Base-by-base conservation (phyloP, 2,797 vertebrate genomes). In the Esox lucius region DNA sequence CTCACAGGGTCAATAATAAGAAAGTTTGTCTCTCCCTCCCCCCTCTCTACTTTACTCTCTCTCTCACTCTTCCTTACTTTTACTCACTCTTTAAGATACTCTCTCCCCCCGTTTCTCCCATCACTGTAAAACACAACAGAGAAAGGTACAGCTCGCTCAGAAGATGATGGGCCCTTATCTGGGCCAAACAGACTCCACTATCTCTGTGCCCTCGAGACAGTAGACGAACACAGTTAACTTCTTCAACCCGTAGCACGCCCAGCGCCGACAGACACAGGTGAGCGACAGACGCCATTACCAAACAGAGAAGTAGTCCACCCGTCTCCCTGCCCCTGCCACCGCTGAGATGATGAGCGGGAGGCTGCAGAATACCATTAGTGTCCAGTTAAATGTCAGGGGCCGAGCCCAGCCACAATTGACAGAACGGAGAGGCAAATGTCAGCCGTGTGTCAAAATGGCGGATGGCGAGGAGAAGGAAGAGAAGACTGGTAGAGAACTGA, bases 371-470 rank as follows among this genome's bases (percentile, higher is more conserved):
- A 85, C 84, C 78, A 92, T 91, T 92, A 90, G 84, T 87, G 87
- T 90, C 87, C 87, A 80, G 90, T 89, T 82, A 92, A 92, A 92
- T 91, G 90, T 92, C 90, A 91, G 76, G 81, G 83, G 86, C 88
- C 82, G 80, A 87, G 90, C 89, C 83, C 84, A 81, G 49, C 88
- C 85, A 85, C 85, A 89, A 90, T 87, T 89, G 91, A 92, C 90
- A 81, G 89, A 91, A 84, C 84, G 82, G 73, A 84, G 82, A 90
- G 81, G 87, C 88, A 93, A 93, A 93, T 92, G 92, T 92, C 91
- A 93, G 88, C 87, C 85, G 89, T 89, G 90, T 80, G 75, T 93
- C 90, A 92, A 92, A 90, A 91, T 91, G 91, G 71, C 72, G 67
- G 61, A 16, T 31, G 53, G 53, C 53, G 2, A 59, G 9, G 66